Percentiles rank a stretch among this genome's conserved stretches.
Conservation (phyloP, 2,113 vertebrate genomes). For the Petaurus breviceps region DNA sequence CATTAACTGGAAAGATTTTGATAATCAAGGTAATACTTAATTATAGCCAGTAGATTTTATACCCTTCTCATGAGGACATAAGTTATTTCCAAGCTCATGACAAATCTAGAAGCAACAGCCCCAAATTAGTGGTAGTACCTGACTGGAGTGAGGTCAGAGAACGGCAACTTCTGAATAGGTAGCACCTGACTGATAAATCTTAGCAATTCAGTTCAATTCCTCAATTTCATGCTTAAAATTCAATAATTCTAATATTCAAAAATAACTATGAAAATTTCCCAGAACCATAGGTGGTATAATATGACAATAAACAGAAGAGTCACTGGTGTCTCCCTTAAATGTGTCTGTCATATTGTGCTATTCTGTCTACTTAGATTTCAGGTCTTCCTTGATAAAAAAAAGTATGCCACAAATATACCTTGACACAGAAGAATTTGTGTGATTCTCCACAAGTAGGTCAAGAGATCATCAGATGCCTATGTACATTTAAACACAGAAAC, state of each 20-base stretch:
- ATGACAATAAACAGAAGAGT: background rate
- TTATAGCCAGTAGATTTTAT: background rate
- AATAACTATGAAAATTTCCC: background rate
- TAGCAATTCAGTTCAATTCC: background rate
- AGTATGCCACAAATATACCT: background rate
- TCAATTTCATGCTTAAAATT: background rate
- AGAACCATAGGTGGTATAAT: background rate
- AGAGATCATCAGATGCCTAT: background rate
- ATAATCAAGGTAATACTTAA: background rate
- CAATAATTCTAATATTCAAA: background rate
- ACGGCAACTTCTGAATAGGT: background rate
- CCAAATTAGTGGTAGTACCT: background rate
- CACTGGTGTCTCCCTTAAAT: background rate
- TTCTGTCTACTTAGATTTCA: background rate
- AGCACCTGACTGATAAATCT: background rate
- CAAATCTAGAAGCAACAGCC: background rate
- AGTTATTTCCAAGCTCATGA: background rate
- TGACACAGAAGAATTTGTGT: background rate
- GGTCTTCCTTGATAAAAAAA: background rate
- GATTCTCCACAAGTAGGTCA: background rate
- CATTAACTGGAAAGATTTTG: background rate
- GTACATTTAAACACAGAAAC: background rate
- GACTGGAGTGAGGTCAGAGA: background rate
- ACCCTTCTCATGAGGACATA: background rate
- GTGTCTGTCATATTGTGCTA: background rate